These are phyloP conservation scores for Drosophila rhopaloa DNA, from an alignment of 1,140 invertebrate species.

Conservation along the genomic window DNA sequence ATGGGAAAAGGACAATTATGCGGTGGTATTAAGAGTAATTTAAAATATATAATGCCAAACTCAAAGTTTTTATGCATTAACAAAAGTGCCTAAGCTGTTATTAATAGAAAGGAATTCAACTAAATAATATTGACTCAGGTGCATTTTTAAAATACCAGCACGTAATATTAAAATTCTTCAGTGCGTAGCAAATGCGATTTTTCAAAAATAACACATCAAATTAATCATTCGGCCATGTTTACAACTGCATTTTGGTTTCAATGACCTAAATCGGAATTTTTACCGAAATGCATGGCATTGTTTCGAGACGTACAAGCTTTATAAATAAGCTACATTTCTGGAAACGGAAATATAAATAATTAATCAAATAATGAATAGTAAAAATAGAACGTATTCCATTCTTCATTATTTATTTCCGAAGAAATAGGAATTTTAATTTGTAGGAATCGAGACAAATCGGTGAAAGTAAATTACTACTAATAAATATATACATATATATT, in stretches of 20 bases:
- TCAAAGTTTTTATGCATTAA: no score
- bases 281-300: neutral
- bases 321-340: neutral
- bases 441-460: no score
- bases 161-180: constrained; percentile 5
- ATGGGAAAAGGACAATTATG: no score
- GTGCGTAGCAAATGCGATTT: neutral
- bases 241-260: neutral
- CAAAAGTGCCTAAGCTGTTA: no score
- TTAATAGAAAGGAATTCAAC: no score
- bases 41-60: no score
- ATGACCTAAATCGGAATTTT: neutral
- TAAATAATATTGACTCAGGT: neutral
- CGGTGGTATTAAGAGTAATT: no score
- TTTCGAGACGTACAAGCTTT: neutral
- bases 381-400: no score
- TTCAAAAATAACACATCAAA: constrained; percentile 2
- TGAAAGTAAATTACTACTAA: no score
- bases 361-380: neutral
- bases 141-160: constrained; percentile 5
- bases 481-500: neutral
- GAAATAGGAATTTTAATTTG: no score
- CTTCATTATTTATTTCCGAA: no score
- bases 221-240: neutral
- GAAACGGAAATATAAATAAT: no score